Evolutionary conservation across 2,888 invertebrate genomes (phyloP).

Genomic region (Xylota segnis): DNA sequence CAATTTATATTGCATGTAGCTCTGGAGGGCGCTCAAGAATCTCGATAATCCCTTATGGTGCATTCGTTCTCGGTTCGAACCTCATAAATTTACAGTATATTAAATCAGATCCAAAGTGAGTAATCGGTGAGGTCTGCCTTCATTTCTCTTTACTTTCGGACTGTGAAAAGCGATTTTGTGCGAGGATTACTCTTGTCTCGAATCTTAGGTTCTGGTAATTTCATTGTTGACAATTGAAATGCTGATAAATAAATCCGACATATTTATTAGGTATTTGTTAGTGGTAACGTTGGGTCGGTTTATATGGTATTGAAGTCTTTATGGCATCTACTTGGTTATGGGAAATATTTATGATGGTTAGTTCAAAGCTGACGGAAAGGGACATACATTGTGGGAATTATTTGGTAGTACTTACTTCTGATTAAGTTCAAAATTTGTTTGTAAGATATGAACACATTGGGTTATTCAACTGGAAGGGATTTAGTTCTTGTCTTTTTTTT

Average conservation of each 20-base stretch:
- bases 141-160: slow-evolving; percentile 5
- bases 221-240: slow-evolving; percentile 53
- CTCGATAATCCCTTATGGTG: slow-evolving; percentile 37
- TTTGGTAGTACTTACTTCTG: background rate
- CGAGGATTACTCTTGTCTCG: slow-evolving; percentile 41
- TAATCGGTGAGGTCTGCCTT: slow-evolving; percentile 48
- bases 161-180: slow-evolving; percentile 20
- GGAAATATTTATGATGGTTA: slow-evolving; percentile 28
- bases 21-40: slow-evolving; percentile 20
- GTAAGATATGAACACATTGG: background rate
- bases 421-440: background rate
- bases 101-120: slow-evolving; percentile 68
- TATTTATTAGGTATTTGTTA: slow-evolving; percentile 69
- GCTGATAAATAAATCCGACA: slow-evolving; percentile 68
- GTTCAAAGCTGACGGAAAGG: slow-evolving; percentile 19
- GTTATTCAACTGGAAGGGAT: no score
- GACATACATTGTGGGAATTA: background rate
- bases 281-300: slow-evolving; percentile 38
- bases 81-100: slow-evolving; percentile 56
- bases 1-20: slow-evolving; percentile 7
- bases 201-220: slow-evolving; percentile 39
- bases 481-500: no score
- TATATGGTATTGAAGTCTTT: slow-evolving; percentile 51
- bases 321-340: slow-evolving; percentile 43
- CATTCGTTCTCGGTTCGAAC: slow-evolving; percentile 32